phyloP scores from a whole-genome alignment of 1,140 invertebrate genomes.

The Bombus vancouverensis region DNA sequence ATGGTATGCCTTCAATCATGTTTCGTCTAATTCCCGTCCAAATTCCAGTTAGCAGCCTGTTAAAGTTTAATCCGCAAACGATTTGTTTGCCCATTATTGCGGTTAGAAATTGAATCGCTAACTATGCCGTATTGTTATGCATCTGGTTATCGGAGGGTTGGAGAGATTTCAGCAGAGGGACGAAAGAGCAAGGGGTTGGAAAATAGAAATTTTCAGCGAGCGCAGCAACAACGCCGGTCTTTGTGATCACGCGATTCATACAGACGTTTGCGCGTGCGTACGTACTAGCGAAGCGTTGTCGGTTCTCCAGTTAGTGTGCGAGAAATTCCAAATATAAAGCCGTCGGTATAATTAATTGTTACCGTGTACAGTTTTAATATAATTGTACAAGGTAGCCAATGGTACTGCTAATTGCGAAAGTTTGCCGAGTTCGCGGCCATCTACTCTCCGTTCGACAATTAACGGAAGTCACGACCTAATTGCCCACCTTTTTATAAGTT shows the following conservation, averaged over 20 bases:
- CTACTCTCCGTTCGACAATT: constrained; percentile 30
- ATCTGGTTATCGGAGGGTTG: neutral
- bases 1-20: neutral
- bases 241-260: constrained; percentile 7
- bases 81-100: constrained; percentile 34
- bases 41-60: neutral
- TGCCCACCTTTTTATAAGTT: neutral
- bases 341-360: constrained; percentile 63
- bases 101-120: constrained; percentile 58
- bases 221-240: constrained; percentile 11
- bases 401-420: constrained; percentile 67
- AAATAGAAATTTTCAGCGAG: constrained; percentile 51
- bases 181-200: neutral
- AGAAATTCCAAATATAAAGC: constrained; percentile 60
- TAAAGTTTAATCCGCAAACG: constrained; percentile 43
- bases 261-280: neutral
- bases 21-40: constrained; percentile 15
- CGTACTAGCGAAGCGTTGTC: constrained; percentile 39
- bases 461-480: constrained; percentile 38
- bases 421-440: constrained; percentile 30
- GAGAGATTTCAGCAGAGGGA: neutral
- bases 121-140: constrained; percentile 41
- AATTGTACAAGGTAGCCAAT: constrained; percentile 58
- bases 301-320: constrained; percentile 15
- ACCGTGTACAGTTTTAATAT: constrained; percentile 64